Evolutionary conservation across 1,140 invertebrate genomes (phyloP).

Genomic region (Acyrthosiphon pisum): DNA sequence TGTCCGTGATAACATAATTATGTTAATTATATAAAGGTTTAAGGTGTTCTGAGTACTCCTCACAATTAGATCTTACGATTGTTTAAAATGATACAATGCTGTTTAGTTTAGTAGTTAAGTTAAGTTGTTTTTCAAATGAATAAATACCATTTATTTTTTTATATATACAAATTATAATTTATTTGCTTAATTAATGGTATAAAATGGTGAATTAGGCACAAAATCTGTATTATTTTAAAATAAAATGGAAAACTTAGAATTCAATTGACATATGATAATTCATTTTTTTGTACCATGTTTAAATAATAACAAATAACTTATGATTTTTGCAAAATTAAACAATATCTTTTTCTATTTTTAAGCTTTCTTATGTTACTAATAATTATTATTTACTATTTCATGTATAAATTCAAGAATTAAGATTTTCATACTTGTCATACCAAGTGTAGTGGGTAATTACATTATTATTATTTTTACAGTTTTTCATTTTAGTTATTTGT

Average conservation of each 20-base stretch:
- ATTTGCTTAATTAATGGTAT: not conserved
- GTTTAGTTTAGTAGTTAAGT: not conserved
- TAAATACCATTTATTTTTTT: not conserved
- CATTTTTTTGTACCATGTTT: not conserved
- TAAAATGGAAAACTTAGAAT: not conserved
- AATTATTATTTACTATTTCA: no score
- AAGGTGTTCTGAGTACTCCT: not conserved
- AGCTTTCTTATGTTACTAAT: not conserved
- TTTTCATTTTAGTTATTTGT: not conserved
- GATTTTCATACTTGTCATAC: not conserved
- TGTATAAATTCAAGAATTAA: not conserved
- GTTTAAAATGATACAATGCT: not conserved
- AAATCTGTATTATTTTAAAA: not conserved
- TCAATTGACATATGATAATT: not conserved
- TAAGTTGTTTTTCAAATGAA: not conserved
- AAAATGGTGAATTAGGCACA: no score
- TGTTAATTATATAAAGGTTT: not conserved
- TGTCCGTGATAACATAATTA: not conserved
- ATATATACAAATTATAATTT: not conserved
- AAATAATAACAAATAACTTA: not conserved
- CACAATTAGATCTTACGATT: not conserved
- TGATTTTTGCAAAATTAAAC: slow-evolving; percentile 5
- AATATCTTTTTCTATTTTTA: not conserved
- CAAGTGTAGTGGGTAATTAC: not conserved
- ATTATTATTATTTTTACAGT: not conserved